These are phyloP conservation scores for Drosophila seguyi DNA, from an alignment of 1,140 invertebrate genomes.

Conservation along the genomic window DNA sequence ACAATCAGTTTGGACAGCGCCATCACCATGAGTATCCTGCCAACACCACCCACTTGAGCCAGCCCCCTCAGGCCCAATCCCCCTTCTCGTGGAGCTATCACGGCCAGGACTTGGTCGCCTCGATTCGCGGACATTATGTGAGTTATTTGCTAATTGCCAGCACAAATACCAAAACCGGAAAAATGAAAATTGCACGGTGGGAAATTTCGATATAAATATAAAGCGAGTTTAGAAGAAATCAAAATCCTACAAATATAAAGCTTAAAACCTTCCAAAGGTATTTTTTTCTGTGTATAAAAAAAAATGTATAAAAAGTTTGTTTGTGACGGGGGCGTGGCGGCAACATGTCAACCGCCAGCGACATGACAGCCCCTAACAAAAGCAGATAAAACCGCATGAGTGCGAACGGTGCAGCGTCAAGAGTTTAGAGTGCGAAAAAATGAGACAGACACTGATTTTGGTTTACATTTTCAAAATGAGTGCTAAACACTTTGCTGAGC, in stretches of 20 bases:
- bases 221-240: no score
- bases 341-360: conserved; percentile 40
- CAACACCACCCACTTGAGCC: neutral
- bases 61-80: neutral
- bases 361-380: conserved; percentile 53
- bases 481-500: conserved; percentile 54
- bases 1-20: conserved; percentile 55
- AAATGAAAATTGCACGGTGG: conserved; percentile 13
- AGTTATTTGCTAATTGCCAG: conserved; percentile 72
- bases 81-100: conserved; percentile 27
- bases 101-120: conserved; percentile 43
- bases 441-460: conserved; percentile 16
- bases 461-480: conserved; percentile 61
- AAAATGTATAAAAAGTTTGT: conserved; percentile 31
- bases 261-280: no score
- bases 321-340: conserved; percentile 25
- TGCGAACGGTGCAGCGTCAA: neutral
- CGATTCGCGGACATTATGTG: conserved; percentile 61
- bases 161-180: conserved; percentile 27
- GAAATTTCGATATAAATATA: neutral
- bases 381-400: conserved; percentile 27
- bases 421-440: conserved; percentile 13
- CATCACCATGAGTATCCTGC: conserved; percentile 14
- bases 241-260: no score
- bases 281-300: conserved; percentile 6